These are phyloP conservation scores for Macropus fuliginosus DNA, from an alignment of 2,797 vertebrate genomes.

Conservation along the genomic window DNA sequence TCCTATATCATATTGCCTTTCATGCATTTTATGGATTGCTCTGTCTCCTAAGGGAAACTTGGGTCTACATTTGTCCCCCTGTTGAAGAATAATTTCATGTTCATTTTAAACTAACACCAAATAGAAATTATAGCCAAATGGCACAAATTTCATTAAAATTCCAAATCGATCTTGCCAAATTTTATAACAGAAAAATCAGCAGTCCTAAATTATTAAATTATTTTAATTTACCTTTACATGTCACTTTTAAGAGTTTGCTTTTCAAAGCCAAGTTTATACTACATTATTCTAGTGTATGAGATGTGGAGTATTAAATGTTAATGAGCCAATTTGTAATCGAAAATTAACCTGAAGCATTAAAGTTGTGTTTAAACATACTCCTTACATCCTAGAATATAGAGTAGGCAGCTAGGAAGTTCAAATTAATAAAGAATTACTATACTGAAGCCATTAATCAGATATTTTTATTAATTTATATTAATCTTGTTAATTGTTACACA, in stretches of 20 bases:
- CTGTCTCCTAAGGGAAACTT: neutral
- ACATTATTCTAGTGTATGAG: slow-evolving; percentile 12
- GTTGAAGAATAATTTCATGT: neutral
- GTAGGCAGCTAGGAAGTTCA: neutral
- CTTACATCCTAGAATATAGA: neutral
- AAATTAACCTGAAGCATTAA: slow-evolving; percentile 27
- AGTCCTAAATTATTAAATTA: neutral
- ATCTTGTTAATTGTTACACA: slow-evolving; percentile 3
- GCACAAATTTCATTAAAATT: neutral
- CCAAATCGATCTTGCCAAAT: slow-evolving; percentile 2
- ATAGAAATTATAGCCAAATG: neutral
- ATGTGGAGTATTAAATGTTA: slow-evolving; percentile 41
- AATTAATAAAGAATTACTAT: slow-evolving; percentile 45
- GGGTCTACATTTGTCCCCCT: neutral
- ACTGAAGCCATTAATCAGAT: neutral
- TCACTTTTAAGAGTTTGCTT: slow-evolving; percentile 6
- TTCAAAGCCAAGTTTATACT: slow-evolving; percentile 25
- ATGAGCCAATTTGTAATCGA: neutral
- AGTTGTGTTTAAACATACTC: neutral
- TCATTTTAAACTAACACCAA: neutral
- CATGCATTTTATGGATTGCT: neutral
- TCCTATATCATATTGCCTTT: neutral
- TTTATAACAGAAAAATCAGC: slow-evolving; percentile 55
- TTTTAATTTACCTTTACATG: slow-evolving; percentile 46
- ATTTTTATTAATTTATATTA: neutral